These are phyloP conservation scores for Pilophorus perplexus DNA, from an alignment of 2,888 invertebrate genomes.

Conservation along the genomic window DNA sequence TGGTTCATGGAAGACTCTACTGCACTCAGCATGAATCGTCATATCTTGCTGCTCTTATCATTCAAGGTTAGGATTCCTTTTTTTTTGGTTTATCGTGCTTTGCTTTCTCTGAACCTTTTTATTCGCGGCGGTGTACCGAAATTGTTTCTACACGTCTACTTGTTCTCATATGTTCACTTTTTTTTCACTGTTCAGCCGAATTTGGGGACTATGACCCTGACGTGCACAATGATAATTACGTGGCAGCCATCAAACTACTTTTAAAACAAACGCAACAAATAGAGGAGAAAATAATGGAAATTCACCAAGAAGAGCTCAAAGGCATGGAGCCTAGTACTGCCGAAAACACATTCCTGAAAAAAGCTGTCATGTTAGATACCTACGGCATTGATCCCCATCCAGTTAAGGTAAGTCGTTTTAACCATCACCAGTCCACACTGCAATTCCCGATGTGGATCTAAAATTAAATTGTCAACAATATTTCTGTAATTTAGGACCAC, in stretches of 20 bases:
- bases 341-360: constrained; percentile 85
- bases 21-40: constrained; percentile 88
- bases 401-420: constrained; percentile 94
- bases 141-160: too few species aligned
- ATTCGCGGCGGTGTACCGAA: neutral
- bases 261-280: constrained; percentile 88
- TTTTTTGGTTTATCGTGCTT: neutral
- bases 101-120: neutral
- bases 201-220: constrained; percentile 90
- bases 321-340: constrained; percentile 84
- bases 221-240: constrained; percentile 84
- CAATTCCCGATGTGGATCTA: neutral
- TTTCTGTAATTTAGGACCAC: constrained; percentile 68
- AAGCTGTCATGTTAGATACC: constrained; percentile 88
- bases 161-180: too few species aligned
- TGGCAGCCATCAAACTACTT: constrained; percentile 84
- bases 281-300: constrained; percentile 89
- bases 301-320: constrained; percentile 82
- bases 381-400: constrained; percentile 98
- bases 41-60: constrained; percentile 83
- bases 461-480: neutral
- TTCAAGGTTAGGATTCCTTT: constrained; percentile 80
- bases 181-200: constrained; percentile 72
- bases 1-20: constrained; percentile 90
- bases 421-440: too few species aligned